phyloP scores from a whole-genome alignment of 2,888 invertebrate species.

The Zaprionus obscuricornis region DNA sequence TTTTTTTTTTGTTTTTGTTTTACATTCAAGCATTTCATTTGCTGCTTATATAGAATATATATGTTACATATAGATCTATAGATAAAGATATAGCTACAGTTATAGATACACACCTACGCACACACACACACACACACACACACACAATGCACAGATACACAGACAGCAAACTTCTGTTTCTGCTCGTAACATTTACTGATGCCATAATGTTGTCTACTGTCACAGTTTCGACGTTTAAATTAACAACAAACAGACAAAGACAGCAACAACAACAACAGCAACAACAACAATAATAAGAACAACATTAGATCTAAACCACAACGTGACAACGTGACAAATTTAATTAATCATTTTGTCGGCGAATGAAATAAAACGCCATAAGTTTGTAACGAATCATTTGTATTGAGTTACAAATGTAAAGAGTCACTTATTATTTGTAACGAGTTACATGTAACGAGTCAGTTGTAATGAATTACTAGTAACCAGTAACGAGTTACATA shows the following conservation, averaged over 20 bases:
- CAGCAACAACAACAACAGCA: constrained; percentile 8
- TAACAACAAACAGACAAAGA: constrained; percentile 53
- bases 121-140: too few relatives aligned
- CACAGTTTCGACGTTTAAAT: constrained; percentile 73
- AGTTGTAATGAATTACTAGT: too few relatives aligned
- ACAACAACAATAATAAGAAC: constrained; percentile 35
- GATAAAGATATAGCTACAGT: too few relatives aligned
- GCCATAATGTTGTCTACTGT: constrained; percentile 66
- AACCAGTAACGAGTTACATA: too few relatives aligned
- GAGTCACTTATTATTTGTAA: too few relatives aligned
- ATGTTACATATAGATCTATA: too few relatives aligned
- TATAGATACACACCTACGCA: constrained; percentile 31
- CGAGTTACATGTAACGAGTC: too few relatives aligned
- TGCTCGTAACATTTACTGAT: constrained; percentile 26
- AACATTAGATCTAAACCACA: constrained; percentile 10
- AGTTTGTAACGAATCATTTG: too few relatives aligned
- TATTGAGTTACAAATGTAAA: too few relatives aligned
- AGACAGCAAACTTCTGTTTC: too few relatives aligned
- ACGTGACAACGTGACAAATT: constrained; percentile 71
- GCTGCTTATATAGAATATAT: background rate
- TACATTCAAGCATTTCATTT: constrained; percentile 13
- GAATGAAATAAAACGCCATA: constrained; percentile 62
- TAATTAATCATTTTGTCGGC: constrained; percentile 68
- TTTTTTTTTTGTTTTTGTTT: constrained; percentile 11
- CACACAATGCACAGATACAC: too few relatives aligned